Base-by-base conservation (phyloP, 1,140 invertebrate genomes). In the Planococcus citri region DNA sequence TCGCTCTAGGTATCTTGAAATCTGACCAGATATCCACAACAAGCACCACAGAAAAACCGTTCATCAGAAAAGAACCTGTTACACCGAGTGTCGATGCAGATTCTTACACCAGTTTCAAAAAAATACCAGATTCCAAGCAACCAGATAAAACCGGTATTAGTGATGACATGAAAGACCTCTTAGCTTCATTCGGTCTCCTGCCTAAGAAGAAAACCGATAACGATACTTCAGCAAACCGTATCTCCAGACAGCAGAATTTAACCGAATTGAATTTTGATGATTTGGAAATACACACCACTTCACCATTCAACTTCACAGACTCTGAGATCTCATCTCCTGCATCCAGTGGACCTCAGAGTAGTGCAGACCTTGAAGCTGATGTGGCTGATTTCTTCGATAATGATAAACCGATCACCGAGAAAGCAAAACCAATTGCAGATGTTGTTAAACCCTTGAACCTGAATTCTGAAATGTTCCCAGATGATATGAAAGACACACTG, bases 81-180 rank as follows among this genome's bases (percentile, higher is more conserved):
- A 64, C 60, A 25, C 76, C 77, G 1, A 73, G 73, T 10, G 70
- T 77, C 17, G 74, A 76, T 29, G 78, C 75, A 12, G 77, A 81
- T 60, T 81, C 81, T 0, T 86, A 84, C 71, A 76, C 79, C 0
- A 80, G 77, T 20, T 86, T 86, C 70, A 86, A 85, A 74, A 83
- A 83, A 1, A 72, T 86, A 4, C 83, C 84, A 10, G 73, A 79
- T 0, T 41, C 14, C 25, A 38, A 20, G 61, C 69, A 14, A 71
- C 70, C 22, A 60, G 72, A 22, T 51, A 51, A 51, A 51, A 14
- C 41, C 17, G 69, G 58, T 6, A 73, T 72, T 38, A 73, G 82
- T 61, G 74, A 79, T 33, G 83, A 83, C 37, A 85, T 86, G 83
- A 80, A 79, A 70, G 78, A 80, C 12, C 81, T 86, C 27, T 72